Evolutionary conservation across 2,888 invertebrate genomes (phyloP).

Genomic region (Ischnura elegans): DNA sequence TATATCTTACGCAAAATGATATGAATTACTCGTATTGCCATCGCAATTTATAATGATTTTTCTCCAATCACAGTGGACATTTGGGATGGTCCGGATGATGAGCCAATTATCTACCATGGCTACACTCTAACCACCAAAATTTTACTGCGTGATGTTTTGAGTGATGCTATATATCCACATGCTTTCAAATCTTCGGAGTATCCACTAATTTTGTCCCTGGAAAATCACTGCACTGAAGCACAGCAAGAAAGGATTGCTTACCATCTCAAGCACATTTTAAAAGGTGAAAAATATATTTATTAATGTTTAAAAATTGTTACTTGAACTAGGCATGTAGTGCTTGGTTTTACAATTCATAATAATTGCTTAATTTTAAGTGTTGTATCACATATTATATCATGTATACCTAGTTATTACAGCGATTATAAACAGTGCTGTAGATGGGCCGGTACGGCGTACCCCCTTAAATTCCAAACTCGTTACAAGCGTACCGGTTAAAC

Average conservation of each 20-base stretch:
- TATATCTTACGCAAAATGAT: background rate
- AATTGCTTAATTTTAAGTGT: background rate
- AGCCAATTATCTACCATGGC: slow-evolving; percentile 82
- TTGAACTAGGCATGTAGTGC: background rate
- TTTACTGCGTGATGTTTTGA: slow-evolving; percentile 77
- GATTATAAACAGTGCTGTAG: too few relatives aligned
- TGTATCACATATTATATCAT: too few relatives aligned
- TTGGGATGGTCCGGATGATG: slow-evolving; percentile 80
- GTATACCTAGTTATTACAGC: too few relatives aligned
- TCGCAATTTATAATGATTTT: background rate
- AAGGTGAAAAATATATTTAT: slow-evolving; percentile 74
- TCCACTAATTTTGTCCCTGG: slow-evolving; percentile 79
- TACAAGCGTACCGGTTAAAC: too few relatives aligned
- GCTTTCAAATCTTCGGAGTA: slow-evolving; percentile 78
- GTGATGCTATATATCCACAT: slow-evolving; percentile 77
- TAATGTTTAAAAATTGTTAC: background rate
- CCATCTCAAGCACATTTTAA: slow-evolving; percentile 77
- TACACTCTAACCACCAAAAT: slow-evolving; percentile 79
- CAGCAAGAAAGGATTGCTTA: slow-evolving; percentile 77
- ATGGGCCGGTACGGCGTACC: too few relatives aligned
- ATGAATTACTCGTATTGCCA: background rate
- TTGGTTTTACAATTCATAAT: too few relatives aligned
- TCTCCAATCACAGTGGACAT: slow-evolving; percentile 79
- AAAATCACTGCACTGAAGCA: slow-evolving; percentile 78
- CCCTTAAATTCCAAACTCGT: too few relatives aligned